phyloP scores from a whole-genome alignment of 2,888 invertebrate species.

The Brachyptera risi region DNA sequence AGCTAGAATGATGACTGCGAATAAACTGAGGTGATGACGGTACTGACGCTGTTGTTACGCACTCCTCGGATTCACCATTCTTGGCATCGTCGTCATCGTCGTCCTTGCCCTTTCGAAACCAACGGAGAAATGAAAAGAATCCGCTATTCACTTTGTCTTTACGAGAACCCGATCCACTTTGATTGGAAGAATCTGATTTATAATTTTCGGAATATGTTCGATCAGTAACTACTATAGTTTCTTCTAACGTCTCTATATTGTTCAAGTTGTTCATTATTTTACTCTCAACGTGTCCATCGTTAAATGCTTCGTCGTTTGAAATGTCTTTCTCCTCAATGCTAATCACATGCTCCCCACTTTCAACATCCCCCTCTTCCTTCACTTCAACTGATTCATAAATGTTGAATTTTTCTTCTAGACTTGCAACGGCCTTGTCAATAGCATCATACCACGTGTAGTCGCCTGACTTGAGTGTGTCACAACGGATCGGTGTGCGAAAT shows the following conservation, averaged over 20 bases:
- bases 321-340: too few relatives aligned
- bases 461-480: conserved; percentile 1
- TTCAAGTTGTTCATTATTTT: conserved; percentile 26
- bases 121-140: conserved; percentile 63
- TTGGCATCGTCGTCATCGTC: conserved; percentile 29
- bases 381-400: conserved; percentile 20
- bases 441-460: conserved; percentile 34
- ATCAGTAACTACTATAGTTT: conserved; percentile 15
- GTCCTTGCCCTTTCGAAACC: conserved; percentile 61
- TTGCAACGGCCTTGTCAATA: conserved; percentile 12
- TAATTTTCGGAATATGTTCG: conserved; percentile 7
- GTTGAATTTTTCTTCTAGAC: background rate
- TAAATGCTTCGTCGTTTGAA: too few relatives aligned
- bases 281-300: too few relatives aligned
- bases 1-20: conserved; percentile 47
- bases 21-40: conserved; percentile 33
- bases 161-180: conserved; percentile 28
- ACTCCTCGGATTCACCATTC: conserved; percentile 19
- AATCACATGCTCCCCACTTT: conserved; percentile 12
- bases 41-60: conserved; percentile 13
- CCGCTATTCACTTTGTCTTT: conserved; percentile 41
- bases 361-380: background rate
- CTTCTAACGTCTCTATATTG: conserved; percentile 25
- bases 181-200: too few relatives aligned
- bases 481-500: background rate